Conservation (phyloP, 2,113 vertebrate genomes). For the Crotophaga sulcirostris region DNA sequence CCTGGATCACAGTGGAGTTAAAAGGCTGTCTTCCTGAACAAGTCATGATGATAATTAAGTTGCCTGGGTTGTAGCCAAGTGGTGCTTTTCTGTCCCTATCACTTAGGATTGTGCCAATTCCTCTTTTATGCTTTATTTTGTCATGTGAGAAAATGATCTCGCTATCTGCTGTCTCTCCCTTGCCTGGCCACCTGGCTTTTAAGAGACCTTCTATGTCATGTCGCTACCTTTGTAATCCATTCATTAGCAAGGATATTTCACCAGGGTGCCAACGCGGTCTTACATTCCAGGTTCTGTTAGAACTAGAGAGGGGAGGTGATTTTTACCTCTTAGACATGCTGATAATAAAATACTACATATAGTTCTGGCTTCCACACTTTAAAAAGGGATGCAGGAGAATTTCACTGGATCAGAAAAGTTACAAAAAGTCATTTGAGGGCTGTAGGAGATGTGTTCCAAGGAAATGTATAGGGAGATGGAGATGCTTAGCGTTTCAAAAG, state of each 20-base stretch:
- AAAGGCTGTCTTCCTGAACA: constrained; percentile 59
- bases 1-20: constrained; percentile 54
- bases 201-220: constrained; percentile 61
- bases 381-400: constrained; percentile 56
- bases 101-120: constrained; percentile 69
- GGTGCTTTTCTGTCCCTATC: constrained; percentile 71
- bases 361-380: constrained; percentile 49
- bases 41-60: constrained; percentile 67
- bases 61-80: constrained; percentile 68
- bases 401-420: constrained; percentile 67
- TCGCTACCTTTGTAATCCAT: constrained; percentile 60
- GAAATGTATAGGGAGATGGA: constrained; percentile 46
- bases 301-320: constrained; percentile 63
- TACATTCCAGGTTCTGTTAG: constrained; percentile 65
- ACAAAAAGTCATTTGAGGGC: constrained; percentile 67
- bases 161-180: constrained; percentile 62
- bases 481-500: constrained; percentile 58
- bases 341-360: constrained; percentile 63
- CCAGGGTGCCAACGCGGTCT: constrained; percentile 55
- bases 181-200: constrained; percentile 65
- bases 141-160: constrained; percentile 64
- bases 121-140: constrained; percentile 67
- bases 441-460: constrained; percentile 43
- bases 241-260: constrained; percentile 69
- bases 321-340: constrained; percentile 61